Percentiles rank a stretch among this genome's conserved stretches.
Evolutionary conservation across 2,113 vertebrate species (phyloP).

Genomic region (Macheiramphus alcinus): DNA sequence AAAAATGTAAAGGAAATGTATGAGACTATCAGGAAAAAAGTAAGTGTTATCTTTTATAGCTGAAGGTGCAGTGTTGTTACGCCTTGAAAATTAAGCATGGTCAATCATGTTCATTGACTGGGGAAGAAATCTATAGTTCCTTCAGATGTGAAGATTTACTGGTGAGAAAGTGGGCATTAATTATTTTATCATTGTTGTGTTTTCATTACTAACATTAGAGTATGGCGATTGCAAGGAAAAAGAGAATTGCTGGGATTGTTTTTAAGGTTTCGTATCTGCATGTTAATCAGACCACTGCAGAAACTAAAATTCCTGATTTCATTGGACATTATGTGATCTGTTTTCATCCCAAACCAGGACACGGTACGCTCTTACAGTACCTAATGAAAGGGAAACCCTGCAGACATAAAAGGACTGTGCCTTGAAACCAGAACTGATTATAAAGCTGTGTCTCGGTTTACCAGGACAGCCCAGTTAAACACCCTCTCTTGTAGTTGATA

Average conservation of each 20-base stretch:
- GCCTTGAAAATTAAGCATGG: neutral
- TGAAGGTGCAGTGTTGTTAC: neutral
- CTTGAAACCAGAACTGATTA: neutral
- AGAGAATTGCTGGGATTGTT: neutral
- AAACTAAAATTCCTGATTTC: neutral
- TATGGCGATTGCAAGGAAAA: neutral
- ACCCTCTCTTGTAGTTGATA: neutral
- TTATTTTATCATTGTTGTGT: neutral
- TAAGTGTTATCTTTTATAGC: neutral
- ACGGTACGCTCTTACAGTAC: fast-evolving
- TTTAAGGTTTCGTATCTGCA: neutral
- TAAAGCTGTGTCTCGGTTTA: neutral
- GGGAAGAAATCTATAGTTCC: neutral
- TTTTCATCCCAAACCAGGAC: neutral
- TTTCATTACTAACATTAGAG: neutral
- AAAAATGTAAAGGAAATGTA: neutral
- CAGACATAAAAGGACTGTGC: neutral
- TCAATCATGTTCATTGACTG: neutral
- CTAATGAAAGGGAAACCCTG: neutral
- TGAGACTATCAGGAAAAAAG: neutral
- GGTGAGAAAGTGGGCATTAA: neutral
- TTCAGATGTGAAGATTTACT: neutral
- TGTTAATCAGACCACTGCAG: neutral
- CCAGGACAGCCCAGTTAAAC: neutral
- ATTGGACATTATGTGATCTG: neutral